A percentile compares a stretch with the other conserved stretches of the same genome.
Evolutionary conservation across 2,888 invertebrate species (phyloP).

Genomic region (Hoplodrina blanda): DNA sequence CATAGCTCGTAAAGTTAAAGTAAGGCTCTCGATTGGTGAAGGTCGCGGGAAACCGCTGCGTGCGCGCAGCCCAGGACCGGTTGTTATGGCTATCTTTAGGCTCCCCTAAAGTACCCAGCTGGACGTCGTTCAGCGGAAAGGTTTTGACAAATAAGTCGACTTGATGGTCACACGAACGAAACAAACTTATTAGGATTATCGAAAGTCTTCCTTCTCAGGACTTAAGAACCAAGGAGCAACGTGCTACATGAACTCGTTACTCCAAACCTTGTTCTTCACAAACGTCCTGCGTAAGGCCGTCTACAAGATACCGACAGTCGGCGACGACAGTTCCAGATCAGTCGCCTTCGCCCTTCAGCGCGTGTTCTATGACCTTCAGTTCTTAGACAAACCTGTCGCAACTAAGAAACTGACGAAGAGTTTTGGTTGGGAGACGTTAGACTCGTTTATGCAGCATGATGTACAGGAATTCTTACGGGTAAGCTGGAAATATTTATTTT

Average conservation of each 20-base stretch:
- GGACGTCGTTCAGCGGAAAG: too few relatives aligned
- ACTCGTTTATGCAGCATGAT: slow-evolving; percentile 99
- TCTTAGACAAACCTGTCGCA: slow-evolving; percentile 98
- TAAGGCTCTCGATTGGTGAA: too few relatives aligned
- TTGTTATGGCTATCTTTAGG: too few relatives aligned
- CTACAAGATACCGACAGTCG: slow-evolving; percentile 99
- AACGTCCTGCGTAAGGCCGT: slow-evolving; percentile 97
- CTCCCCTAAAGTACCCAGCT: too few relatives aligned
- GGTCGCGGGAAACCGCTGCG: too few relatives aligned
- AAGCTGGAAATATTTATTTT: slow-evolving; percentile 39
- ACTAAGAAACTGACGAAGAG: slow-evolving; percentile 99
- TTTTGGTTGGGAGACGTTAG: slow-evolving; percentile 99
- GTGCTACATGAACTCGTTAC: slow-evolving; percentile 99
- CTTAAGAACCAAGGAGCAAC: slow-evolving; percentile 99
- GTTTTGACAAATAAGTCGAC: neutral
- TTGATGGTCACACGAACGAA: neutral
- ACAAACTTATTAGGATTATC: neutral
- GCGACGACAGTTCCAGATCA: slow-evolving; percentile 96
- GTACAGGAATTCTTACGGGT: slow-evolving; percentile 96
- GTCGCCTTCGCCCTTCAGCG: slow-evolving; percentile 98
- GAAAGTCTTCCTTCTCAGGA: slow-evolving; percentile 87
- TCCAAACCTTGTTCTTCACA: slow-evolving; percentile 99
- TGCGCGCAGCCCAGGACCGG: too few relatives aligned
- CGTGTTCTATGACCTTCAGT: slow-evolving; percentile 99
- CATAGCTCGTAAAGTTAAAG: too few relatives aligned